Evolutionary conservation across 2,888 invertebrate species (phyloP), one percentile per base, ranked within the genome.

Genomic region (Isoperla grammatica): DNA sequence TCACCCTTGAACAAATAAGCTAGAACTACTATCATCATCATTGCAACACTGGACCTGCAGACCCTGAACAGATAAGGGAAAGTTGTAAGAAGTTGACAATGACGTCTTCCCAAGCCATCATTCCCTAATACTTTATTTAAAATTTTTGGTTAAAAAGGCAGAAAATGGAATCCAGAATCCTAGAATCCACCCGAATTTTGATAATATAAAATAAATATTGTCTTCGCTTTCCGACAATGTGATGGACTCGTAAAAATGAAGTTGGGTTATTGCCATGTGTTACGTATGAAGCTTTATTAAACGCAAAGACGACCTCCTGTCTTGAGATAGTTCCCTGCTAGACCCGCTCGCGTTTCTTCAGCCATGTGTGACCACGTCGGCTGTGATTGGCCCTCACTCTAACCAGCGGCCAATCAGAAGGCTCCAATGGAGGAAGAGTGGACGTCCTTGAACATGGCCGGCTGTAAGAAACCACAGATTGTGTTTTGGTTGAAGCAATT

Each of bases 111-210:
- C 29, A 59, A 49, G 43, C 56, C 60, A 56, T 64, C 50, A 56
- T 61, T 48, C 58, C 64, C 63, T 63, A 64, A 64, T 64, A 64
- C 63, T 59, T 63, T 64, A 64, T 64, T 64, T 63, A 64, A 64
- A 64, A 61, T 61, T 63, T 64, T 64, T 57, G 59, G 61, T 60
- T 54, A 61, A 64, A 63, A 64, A 61, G 63, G 49, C 56, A 43
- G 63, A 63, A 64, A 64, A 61, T 56, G 59, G 56, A 63, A 62
- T 60, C 56, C 59, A 55, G 61, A 61, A 64, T 61, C 57, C 45
- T 46, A 46, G 64, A 57, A 64, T 63, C 56, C 53, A 46, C 20
- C 29, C 45, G 49, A 53, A 56, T 61, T 63, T 57, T 56, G 56
- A 63, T 63, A 61, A 61, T 61, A 63, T 63, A 63, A 58, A 61